phyloP scores from a whole-genome alignment of 2,797 vertebrate genomes.

The Enteromius mattozi region DNA sequence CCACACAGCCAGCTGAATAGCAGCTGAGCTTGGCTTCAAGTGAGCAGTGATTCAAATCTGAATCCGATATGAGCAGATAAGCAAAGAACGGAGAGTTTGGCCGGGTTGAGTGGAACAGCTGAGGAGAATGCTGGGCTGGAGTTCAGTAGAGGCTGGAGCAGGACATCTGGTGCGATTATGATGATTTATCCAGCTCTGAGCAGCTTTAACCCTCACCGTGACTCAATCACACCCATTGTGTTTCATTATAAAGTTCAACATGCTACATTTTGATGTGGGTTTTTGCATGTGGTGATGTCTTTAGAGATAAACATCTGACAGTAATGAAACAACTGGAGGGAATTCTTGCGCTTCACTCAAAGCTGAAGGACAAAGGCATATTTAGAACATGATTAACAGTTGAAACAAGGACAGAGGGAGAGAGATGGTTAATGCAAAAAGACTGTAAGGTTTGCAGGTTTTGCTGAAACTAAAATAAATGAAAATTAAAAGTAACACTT shows the following conservation, averaged over 20 bases:
- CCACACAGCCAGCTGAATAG: constrained; percentile 77
- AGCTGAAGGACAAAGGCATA: constrained; percentile 31
- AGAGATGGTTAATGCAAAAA: neutral
- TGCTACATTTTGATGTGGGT: constrained; percentile 30
- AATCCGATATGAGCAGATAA: constrained; percentile 78
- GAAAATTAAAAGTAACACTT: too few relatives aligned
- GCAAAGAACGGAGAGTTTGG: constrained; percentile 57
- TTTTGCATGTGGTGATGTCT: constrained; percentile 19
- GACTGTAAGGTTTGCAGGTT: neutral
- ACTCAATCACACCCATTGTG: constrained; percentile 43
- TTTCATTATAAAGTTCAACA: constrained; percentile 18
- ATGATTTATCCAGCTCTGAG: constrained; percentile 40
- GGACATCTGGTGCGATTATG: constrained; percentile 50
- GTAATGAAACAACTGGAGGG: constrained; percentile 24
- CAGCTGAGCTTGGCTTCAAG: constrained; percentile 65
- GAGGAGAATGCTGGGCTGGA: constrained; percentile 33
- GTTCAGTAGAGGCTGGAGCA: constrained; percentile 43
- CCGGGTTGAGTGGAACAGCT: constrained; percentile 32
- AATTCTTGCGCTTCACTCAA: constrained; percentile 14
- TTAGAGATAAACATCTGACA: constrained; percentile 31
- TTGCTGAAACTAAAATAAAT: neutral
- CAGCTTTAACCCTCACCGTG: constrained; percentile 38
- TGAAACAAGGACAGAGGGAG: neutral
- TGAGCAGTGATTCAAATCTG: constrained; percentile 72
- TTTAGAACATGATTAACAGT: constrained; percentile 11